Evolutionary conservation across 2,888 invertebrate species (phyloP).

Genomic region (Helicoverpa assulta): DNA sequence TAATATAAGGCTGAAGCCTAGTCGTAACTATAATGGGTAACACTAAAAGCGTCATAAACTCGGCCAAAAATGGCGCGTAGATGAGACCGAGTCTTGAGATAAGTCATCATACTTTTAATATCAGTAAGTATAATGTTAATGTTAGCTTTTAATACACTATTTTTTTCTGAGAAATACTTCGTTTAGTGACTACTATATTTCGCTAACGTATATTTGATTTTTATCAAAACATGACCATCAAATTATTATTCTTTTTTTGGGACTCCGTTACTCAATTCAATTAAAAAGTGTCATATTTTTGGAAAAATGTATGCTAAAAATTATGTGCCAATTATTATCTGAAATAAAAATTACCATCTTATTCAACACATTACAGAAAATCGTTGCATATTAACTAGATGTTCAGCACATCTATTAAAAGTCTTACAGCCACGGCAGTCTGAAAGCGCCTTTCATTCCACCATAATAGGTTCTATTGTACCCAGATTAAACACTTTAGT

Average conservation of each 20-base stretch:
- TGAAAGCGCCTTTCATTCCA: slow-evolving; percentile 3
- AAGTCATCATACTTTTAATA: slow-evolving; percentile 10
- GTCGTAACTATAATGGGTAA: slow-evolving; percentile 44
- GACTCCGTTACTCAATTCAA: too few species aligned
- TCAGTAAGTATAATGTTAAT: slow-evolving; percentile 17
- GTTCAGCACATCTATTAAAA: slow-evolving; percentile 1
- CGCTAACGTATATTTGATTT: too few species aligned
- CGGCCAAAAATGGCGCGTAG: slow-evolving; percentile 21
- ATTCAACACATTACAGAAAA: not conserved
- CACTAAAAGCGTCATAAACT: slow-evolving; percentile 33
- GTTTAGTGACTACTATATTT: too few species aligned
- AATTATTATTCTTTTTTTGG: too few species aligned
- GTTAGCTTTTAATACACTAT: slow-evolving; percentile 8
- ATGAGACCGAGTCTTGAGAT: slow-evolving; percentile 31
- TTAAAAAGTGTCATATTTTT: too few species aligned
- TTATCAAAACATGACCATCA: too few species aligned
- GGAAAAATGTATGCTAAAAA: too few species aligned
- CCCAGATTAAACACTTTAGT: slow-evolving; percentile 24
- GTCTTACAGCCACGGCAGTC: not conserved
- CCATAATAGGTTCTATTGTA: slow-evolving; percentile 34
- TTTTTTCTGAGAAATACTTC: too few species aligned
- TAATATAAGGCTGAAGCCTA: slow-evolving; percentile 40
- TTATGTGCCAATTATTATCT: not conserved
- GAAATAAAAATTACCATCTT: not conserved
- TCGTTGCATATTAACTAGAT: not conserved